phyloP scores from a whole-genome alignment of 1,140 invertebrate genomes.

The Drosophila melanogaster region DNA sequence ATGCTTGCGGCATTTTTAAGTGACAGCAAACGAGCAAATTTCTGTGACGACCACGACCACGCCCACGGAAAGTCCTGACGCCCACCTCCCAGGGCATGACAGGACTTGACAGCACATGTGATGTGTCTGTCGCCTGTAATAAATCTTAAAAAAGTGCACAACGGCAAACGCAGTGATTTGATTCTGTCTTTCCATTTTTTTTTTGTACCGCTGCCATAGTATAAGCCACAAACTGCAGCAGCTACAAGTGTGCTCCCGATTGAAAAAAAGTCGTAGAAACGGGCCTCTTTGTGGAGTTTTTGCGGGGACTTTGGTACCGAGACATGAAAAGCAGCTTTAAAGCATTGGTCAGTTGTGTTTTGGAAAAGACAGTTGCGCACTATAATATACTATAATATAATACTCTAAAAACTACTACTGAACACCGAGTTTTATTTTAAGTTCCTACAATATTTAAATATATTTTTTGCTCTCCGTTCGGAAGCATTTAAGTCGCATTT shows the following conservation, averaged over 20 bases:
- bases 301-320: not conserved
- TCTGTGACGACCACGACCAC: slow-evolving; percentile 44
- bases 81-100: slow-evolving; percentile 32
- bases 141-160: slow-evolving; percentile 75
- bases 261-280: slow-evolving; percentile 47
- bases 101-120: slow-evolving; percentile 70
- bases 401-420: not conserved
- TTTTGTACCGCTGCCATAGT: slow-evolving; percentile 25
- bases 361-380: not conserved
- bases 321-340: too few species aligned
- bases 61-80: slow-evolving; percentile 2
- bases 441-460: too few species aligned
- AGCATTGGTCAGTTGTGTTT: not conserved
- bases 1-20: slow-evolving; percentile 82
- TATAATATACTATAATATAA: not conserved
- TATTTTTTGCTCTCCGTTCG: too few species aligned
- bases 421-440: too few species aligned
- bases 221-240: slow-evolving; percentile 43
- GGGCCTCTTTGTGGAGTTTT: slow-evolving; percentile 9
- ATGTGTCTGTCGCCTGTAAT: slow-evolving; percentile 76
- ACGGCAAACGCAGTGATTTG: slow-evolving; percentile 62
- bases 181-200: slow-evolving; percentile 32
- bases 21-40: slow-evolving; percentile 80
- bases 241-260: slow-evolving; percentile 62
- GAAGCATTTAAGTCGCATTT: too few species aligned